Evolutionary conservation across 2,113 vertebrate genomes (phyloP).

Genomic region (Sinocyclocheilus anshuiensis): DNA sequence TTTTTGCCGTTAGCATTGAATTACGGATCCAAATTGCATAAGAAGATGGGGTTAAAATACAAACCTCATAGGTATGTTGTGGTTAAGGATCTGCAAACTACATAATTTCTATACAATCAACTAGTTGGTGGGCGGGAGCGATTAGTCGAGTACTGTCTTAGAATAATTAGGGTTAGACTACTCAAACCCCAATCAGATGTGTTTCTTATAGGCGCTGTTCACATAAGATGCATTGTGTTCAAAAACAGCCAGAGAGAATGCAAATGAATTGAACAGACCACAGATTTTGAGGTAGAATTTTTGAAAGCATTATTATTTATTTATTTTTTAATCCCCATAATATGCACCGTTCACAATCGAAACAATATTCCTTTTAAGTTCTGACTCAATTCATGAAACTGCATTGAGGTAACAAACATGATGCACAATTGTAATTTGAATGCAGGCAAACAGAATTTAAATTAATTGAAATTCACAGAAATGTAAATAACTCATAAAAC

Average conservation of each 20-base stretch:
- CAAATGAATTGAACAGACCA: neutral
- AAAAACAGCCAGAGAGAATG: neutral
- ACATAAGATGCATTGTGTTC: neutral
- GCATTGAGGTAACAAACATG: neutral
- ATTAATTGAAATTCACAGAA: no score
- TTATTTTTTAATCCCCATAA: neutral
- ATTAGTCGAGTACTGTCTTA: neutral
- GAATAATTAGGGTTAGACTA: neutral
- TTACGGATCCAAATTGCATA: slow-evolving; percentile 1
- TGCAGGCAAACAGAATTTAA: no score
- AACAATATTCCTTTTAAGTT: neutral
- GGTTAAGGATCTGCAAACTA: neutral
- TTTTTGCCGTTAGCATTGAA: slow-evolving; percentile 34
- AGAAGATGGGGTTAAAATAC: neutral
- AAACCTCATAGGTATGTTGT: neutral
- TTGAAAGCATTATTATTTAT: neutral
- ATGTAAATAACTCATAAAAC: no score
- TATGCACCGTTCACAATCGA: neutral
- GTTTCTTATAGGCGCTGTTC: neutral
- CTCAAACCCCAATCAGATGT: neutral
- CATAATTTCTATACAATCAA: neutral
- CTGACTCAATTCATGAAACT: neutral
- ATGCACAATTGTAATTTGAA: no score
- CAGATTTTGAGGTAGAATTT: neutral
- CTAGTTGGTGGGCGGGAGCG: neutral